Evolutionary conservation across 2,113 vertebrate species (phyloP), one percentile per base, ranked within the genome.

Genomic region (Seriola rivoliana): DNA sequence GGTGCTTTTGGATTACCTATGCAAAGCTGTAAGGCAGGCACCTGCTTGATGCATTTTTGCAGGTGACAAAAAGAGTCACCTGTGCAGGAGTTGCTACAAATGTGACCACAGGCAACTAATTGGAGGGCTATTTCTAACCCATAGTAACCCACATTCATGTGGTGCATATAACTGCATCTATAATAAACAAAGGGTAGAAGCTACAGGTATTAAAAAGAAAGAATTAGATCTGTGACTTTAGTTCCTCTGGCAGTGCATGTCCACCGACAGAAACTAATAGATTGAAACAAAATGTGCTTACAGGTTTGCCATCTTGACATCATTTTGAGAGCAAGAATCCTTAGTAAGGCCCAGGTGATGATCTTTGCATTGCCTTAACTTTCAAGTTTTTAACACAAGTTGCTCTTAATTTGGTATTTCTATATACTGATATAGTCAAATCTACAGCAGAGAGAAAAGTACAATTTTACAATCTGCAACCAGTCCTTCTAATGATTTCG

Each of bases 11-110:
- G 62, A 73, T 86, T 66, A 78, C 21, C 23, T 60, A 52, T 46
- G 55, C 46, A 85, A 67, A 80, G 66, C 50, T 84, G 60, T 81
- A 79, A 89, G 78, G 65, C 80, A 86, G 60, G 71, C 80, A 88
- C 72, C 70, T 32, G 72, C 50, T 36, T n/a, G 60, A 66, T 87
- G 62, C 75, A 84, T 79, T 52, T 68, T 69, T 89, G 55, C 46
- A 87, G 23, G 46, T 59, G 55, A 70, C 32, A 82, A 16, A 78
- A 67, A 70, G 54, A 68, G 58, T 77, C 73, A 68, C 65, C 50
- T 25, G 42, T 54, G 65, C 54, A 42, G 14, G 42, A 69, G 66
- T 73, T 90, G 91, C 87, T 91, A 92, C 89, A 86, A 85, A 75
- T 81, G 79, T 52, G 44, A 83, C 69, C 54, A 85, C 48, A 81